These are phyloP conservation scores for Paramisgurnus dabryanus DNA, from an alignment of 2,113 vertebrate genomes.

Conservation along the genomic window DNA sequence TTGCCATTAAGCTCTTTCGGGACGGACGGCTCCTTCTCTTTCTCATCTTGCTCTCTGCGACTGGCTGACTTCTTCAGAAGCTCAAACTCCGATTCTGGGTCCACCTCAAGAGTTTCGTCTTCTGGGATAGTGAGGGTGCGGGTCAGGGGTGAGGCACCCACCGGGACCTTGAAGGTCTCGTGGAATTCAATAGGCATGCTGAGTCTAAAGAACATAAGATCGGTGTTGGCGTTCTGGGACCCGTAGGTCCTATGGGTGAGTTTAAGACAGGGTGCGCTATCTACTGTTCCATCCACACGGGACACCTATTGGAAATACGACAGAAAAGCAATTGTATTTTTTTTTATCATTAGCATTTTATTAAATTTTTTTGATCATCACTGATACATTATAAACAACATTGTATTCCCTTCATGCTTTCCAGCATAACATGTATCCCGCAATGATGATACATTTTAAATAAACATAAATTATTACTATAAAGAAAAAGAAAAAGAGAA, in stretches of 20 bases:
- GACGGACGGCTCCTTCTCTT: slow-evolving; percentile 80
- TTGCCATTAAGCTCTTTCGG: slow-evolving; percentile 70
- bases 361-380: no score
- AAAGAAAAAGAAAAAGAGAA: no score
- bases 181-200: slow-evolving; percentile 93
- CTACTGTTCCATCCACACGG: slow-evolving; percentile 88
- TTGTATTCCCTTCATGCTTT: no score
- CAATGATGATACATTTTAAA: no score
- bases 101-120: slow-evolving; percentile 84
- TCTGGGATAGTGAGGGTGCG: slow-evolving; percentile 79
- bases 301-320: slow-evolving; percentile 72
- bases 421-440: no score
- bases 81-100: slow-evolving; percentile 89
- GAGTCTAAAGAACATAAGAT: slow-evolving; percentile 86
- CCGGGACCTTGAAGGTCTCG: slow-evolving; percentile 82
- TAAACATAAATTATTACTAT: no score
- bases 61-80: slow-evolving; percentile 85
- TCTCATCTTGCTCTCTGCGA: slow-evolving; percentile 82
- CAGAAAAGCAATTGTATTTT: neutral
- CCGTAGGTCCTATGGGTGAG: slow-evolving; percentile 84
- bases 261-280: slow-evolving; percentile 86
- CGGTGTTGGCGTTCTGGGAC: slow-evolving; percentile 87
- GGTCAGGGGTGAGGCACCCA: slow-evolving; percentile 84
- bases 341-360: no score
- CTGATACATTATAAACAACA: no score